These are phyloP conservation scores for Orchesella flavescens DNA, from an alignment of 2,888 invertebrate species.

Conservation along the genomic window DNA sequence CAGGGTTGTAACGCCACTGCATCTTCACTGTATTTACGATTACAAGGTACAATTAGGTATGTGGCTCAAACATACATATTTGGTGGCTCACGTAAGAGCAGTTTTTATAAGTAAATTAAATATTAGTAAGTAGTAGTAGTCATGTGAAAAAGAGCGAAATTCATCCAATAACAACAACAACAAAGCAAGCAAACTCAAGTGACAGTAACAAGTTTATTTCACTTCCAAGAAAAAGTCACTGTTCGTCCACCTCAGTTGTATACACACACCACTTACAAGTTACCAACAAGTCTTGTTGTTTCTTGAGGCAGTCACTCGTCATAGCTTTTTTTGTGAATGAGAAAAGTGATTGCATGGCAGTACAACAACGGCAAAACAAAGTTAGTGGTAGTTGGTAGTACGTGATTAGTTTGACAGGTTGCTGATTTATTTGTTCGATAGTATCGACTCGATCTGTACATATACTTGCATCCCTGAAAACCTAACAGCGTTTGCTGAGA, in stretches of 20 bases:
- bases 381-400: background rate
- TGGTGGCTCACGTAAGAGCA: too few relatives aligned
- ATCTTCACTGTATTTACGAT: too few relatives aligned
- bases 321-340: too few relatives aligned
- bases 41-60: constrained; percentile 1
- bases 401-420: constrained; percentile 44
- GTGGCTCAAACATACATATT: too few relatives aligned
- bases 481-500: background rate
- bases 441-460: background rate
- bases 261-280: too few relatives aligned
- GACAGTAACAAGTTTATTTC: constrained; percentile 46
- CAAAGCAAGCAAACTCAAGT: constrained; percentile 11
- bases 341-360: background rate
- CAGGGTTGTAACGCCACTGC: too few relatives aligned
- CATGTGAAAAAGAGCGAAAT: constrained; percentile 4
- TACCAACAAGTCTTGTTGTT: too few relatives aligned
- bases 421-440: constrained; percentile 39
- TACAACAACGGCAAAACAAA: background rate
- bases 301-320: too few relatives aligned
- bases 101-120: too few relatives aligned
- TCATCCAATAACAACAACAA: constrained; percentile 9
- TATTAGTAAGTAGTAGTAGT: background rate
- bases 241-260: background rate
- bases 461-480: background rate
- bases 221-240: constrained; percentile 7